phyloP scores from a whole-genome alignment of 2,888 invertebrate species.

The Megastigmus dorsalis region DNA sequence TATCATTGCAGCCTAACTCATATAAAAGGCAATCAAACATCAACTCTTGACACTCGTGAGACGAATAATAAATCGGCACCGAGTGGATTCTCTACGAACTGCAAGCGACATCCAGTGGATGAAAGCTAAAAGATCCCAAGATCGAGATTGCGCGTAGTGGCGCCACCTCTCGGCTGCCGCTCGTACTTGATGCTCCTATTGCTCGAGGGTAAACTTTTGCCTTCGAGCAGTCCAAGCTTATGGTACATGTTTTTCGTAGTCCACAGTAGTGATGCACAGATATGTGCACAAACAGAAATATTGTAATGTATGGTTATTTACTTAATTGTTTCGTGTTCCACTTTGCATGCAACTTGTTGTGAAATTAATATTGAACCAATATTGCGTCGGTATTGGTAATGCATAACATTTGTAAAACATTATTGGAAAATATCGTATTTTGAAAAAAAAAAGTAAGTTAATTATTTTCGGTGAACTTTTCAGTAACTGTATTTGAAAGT shows the following conservation, averaged over 20 bases:
- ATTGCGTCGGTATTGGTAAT: too few species aligned
- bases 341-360: too few species aligned
- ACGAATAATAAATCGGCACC: background rate
- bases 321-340: too few species aligned
- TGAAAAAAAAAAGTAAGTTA: too few species aligned
- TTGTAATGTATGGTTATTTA: too few species aligned
- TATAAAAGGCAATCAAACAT: background rate
- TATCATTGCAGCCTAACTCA: background rate
- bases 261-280: too few species aligned
- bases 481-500: too few species aligned
- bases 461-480: too few species aligned
- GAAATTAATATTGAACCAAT: too few species aligned
- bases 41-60: background rate
- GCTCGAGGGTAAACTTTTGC: constrained; percentile 43
- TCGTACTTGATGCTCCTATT: background rate
- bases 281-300: too few species aligned
- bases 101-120: constrained; percentile 49
- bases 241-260: constrained; percentile 22
- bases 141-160: constrained; percentile 2
- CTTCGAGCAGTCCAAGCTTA: background rate
- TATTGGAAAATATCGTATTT: too few species aligned
- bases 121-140: background rate
- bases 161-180: constrained; percentile 30
- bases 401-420: too few species aligned
- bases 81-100: background rate